Conservation (phyloP, 2,113 vertebrate species). For the Stegostoma tigrinum region DNA sequence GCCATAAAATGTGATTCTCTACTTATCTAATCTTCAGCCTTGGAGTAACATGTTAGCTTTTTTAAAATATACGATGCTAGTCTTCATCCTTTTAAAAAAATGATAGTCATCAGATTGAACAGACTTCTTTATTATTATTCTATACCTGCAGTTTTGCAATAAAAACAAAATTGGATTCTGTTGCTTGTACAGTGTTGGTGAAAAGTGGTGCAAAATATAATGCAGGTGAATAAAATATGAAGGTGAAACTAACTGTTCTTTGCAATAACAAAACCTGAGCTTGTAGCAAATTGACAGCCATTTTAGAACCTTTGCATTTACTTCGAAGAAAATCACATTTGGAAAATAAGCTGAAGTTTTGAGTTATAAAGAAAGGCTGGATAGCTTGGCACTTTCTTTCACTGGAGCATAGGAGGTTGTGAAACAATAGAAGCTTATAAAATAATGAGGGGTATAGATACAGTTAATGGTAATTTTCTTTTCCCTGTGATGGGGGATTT, state of each 20-base stretch:
- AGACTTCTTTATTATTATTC: neutral
- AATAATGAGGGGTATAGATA: too few relatives aligned
- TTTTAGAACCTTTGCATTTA: neutral
- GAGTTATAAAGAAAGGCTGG: too few relatives aligned
- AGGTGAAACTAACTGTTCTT: neutral
- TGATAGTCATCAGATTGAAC: neutral
- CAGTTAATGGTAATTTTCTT: too few relatives aligned
- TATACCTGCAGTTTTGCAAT: neutral
- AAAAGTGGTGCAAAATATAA: neutral
- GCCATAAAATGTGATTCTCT: neutral
- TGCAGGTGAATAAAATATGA: neutral
- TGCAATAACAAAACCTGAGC: neutral
- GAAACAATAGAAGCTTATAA: too few relatives aligned
- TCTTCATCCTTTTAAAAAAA: neutral
- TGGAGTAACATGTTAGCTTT: neutral
- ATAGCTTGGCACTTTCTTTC: too few relatives aligned
- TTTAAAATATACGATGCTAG: neutral
- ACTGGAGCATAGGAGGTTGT: too few relatives aligned
- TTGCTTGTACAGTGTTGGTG: too few relatives aligned
- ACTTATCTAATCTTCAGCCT: neutral
- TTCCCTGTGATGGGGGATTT: too few relatives aligned
- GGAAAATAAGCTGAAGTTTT: neutral
- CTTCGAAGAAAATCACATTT: neutral
- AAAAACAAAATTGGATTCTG: neutral
- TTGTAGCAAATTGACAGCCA: neutral